Conservation (phyloP, 2,888 invertebrate species). For the Drosophila nigritarsus region DNA sequence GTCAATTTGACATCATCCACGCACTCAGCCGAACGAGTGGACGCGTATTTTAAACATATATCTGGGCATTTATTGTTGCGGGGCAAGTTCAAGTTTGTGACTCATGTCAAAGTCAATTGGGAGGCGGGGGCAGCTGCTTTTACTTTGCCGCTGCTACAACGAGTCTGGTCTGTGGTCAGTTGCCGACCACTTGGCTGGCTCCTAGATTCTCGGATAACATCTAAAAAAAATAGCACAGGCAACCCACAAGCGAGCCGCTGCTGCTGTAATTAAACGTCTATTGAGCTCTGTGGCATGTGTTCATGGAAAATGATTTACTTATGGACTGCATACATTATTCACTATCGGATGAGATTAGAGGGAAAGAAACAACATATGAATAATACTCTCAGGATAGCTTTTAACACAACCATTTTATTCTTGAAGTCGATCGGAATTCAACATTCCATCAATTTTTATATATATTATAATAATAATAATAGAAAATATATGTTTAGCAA, state of each 20-base stretch:
- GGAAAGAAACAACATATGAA: neutral
- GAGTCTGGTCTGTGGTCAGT: slow-evolving; percentile 57
- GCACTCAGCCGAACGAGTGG: slow-evolving; percentile 6
- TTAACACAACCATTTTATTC: neutral
- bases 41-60: slow-evolving; percentile 32
- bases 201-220: slow-evolving; percentile 63
- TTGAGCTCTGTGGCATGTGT: slow-evolving; percentile 54
- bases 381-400: neutral
- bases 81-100: slow-evolving; percentile 77
- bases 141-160: slow-evolving; percentile 20
- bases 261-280: slow-evolving; percentile 70
- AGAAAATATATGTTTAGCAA: too few species aligned
- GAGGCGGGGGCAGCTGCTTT: slow-evolving; percentile 27
- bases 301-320: slow-evolving; percentile 56
- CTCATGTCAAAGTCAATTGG: slow-evolving; percentile 56
- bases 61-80: slow-evolving; percentile 36
- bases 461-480: too few species aligned
- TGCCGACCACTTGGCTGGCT: slow-evolving; percentile 55
- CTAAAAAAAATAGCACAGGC: slow-evolving; percentile 62
- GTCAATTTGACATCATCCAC: slow-evolving; percentile 57
- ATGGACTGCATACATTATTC: slow-evolving; percentile 4
- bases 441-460: too few species aligned
- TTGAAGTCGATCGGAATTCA: neutral
- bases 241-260: slow-evolving; percentile 12
- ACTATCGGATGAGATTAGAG: neutral